Conservation (phyloP, 2,797 vertebrate genomes). For the Danio tinwini region DNA sequence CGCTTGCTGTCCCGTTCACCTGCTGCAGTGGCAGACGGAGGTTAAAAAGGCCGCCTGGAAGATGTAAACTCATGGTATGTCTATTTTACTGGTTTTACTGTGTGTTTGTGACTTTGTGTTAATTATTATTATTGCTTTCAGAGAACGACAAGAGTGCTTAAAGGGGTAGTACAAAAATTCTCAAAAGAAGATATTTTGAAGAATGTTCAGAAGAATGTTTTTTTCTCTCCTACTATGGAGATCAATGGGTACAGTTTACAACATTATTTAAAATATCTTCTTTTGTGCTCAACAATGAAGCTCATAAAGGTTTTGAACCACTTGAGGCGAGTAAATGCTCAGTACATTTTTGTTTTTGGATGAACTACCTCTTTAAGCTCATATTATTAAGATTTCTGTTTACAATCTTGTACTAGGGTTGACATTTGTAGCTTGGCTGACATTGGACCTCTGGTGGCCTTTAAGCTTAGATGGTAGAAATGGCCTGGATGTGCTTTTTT, state of each 20-base stretch:
- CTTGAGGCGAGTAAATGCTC: too few species aligned
- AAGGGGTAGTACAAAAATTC: too few species aligned
- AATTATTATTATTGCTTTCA: too few species aligned
- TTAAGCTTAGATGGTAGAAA: neutral
- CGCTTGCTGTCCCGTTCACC: neutral
- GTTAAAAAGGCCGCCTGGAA: constrained; percentile 9
- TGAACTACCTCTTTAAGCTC: neutral
- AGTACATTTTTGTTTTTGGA: neutral
- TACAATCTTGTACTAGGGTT: neutral
- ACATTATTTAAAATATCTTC: too few species aligned
- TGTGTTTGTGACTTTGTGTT: too few species aligned
- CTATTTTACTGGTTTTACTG: neutral
- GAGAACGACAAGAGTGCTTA: too few species aligned
- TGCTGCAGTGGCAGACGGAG: neutral
- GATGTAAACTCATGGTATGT: constrained; percentile 50
- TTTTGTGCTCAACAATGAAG: too few species aligned
- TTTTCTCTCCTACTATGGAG: too few species aligned
- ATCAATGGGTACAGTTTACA: too few species aligned
- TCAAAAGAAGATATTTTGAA: too few species aligned
- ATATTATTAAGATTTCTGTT: constrained; percentile 11
- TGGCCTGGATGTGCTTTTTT: neutral
- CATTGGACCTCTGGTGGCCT: neutral
- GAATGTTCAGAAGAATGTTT: too few species aligned
- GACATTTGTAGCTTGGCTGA: neutral
- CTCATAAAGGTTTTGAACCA: too few species aligned